Evolutionary conservation across 1,140 invertebrate species (phyloP).

Genomic region (Drosophila asahinai): DNA sequence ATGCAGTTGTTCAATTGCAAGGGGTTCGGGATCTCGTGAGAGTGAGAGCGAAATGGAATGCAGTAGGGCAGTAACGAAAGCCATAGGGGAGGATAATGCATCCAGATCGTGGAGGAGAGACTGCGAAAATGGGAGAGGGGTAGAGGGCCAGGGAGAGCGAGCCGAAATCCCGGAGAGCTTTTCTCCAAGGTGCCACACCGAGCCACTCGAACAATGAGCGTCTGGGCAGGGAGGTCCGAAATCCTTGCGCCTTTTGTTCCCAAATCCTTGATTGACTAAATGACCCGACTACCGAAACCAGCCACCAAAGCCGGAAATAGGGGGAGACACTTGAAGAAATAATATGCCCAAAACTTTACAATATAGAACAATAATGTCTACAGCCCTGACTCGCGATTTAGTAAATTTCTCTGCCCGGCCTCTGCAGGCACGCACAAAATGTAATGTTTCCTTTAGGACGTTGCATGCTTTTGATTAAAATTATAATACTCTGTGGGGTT

Average conservation of each 20-base stretch:
- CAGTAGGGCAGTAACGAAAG: conserved; percentile 26
- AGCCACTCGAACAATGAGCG: conserved; percentile 34
- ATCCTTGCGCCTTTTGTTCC: conserved; percentile 35
- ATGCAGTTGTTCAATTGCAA: conserved; percentile 81
- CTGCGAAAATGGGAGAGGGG: not conserved
- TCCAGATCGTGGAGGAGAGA: not conserved
- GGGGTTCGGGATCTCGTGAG: conserved; percentile 15
- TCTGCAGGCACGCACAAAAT: no score
- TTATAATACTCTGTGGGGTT: no score
- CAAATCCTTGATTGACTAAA: conserved; percentile 57
- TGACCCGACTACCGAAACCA: conserved; percentile 35
- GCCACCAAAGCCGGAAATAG: conserved; percentile 20
- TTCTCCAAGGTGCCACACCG: conserved; percentile 22
- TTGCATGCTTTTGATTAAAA: no score
- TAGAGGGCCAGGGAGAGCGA: not conserved
- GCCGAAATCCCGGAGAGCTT: conserved; percentile 20
- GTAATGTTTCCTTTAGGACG: no score
- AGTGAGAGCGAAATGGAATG: conserved; percentile 28
- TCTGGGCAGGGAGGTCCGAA: conserved; percentile 39
- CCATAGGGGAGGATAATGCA: conserved; percentile 46
- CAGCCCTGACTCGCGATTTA: no score
- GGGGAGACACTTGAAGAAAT: conserved; percentile 11
- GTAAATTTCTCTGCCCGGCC: no score
- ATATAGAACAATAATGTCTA: not conserved
- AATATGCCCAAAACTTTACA: not conserved